Base-by-base conservation (phyloP, 92 coral and sea anemone species). In the Porites evermanni region DNA sequence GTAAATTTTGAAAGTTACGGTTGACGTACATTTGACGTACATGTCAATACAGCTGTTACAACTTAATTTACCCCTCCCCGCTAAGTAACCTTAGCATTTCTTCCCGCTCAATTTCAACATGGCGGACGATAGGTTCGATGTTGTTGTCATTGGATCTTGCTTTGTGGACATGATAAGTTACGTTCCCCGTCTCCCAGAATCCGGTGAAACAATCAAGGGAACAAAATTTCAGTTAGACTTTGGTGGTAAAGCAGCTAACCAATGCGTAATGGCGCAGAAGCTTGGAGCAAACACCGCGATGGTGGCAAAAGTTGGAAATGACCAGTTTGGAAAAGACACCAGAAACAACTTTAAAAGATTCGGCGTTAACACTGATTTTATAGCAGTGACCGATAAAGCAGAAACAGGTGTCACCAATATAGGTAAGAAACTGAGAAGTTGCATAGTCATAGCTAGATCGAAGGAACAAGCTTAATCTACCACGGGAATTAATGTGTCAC, bases 241-340 rank as follows among this genome's bases (percentile, higher is more conserved):
- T 66, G 99, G 99, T 13, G 99, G 99, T 19, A 96, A 96, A 77
- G 99, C 98, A 58, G 87, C 99, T 18, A 96, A 96, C 80, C 96
- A 93, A 65, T 95, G 98, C 70, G 76, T 93, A 4, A 96, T 96
- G 99, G 98, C 99, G 1, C 95, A 95, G n/a, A 96, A 96, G 75
- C 95, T 96, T 32, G 99, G 99, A 2, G 99, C 96, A 8, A 90
- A 81, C 6, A 92, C 94, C 8, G 91, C 91, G 7, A 94, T 96
- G 99, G 90, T 96, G 13, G 89, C 98, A 1, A 93, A 81, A 84
- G 84, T 94, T 63, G 99, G 98, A 20, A 79, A 87, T 74, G 99
- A 96, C 75, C 91, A 90, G 47, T 96, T 96, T 83, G 99, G 99
- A 38, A 70, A 87, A 65, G 98, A 96, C 66, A 91, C 95, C 50